phyloP scores from a whole-genome alignment of 2,113 vertebrate genomes.

The Heterochromis multidens region DNA sequence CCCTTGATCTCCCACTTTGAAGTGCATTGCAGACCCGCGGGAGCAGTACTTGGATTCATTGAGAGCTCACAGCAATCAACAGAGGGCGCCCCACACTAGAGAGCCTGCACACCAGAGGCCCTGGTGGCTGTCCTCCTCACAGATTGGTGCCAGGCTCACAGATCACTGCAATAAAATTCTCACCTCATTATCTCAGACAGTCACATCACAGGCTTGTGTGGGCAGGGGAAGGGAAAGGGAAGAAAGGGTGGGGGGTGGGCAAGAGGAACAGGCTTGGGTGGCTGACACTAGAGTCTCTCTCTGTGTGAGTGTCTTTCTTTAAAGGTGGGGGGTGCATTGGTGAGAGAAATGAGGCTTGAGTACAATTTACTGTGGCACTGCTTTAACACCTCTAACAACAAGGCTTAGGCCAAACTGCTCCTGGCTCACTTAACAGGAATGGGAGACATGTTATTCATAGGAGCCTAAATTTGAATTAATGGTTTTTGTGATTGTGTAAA shows the following conservation, averaged over 20 bases:
- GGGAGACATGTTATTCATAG: slow-evolving; percentile 59
- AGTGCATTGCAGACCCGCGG: slow-evolving; percentile 51
- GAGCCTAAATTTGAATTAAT: slow-evolving; percentile 48
- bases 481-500: slow-evolving; percentile 54
- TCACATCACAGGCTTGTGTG: slow-evolving; percentile 75
- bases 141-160: slow-evolving; percentile 68
- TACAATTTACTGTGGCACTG: slow-evolving; percentile 39
- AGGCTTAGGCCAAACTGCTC: slow-evolving; percentile 48
- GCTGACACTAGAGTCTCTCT: slow-evolving; percentile 48
- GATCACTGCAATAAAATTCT: slow-evolving; percentile 76
- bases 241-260: slow-evolving; percentile 40
- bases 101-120: background rate
- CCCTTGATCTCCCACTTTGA: slow-evolving; percentile 80
- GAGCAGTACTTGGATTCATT: background rate
- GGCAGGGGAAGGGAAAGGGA: slow-evolving; percentile 58
- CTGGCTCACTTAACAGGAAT: slow-evolving; percentile 67
- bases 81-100: slow-evolving; percentile 70
- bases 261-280: slow-evolving; percentile 19
- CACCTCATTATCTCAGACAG: slow-evolving; percentile 79
- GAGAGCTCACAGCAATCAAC: slow-evolving; percentile 28
- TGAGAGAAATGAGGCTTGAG: slow-evolving; percentile 52
- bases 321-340: slow-evolving; percentile 21
- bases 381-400: slow-evolving; percentile 50
- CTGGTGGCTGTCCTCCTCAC: slow-evolving; percentile 14
- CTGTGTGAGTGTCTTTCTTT: slow-evolving; percentile 28